Base-by-base conservation (phyloP, 2,113 vertebrate species). In the Daubentonia madagascariensis region DNA sequence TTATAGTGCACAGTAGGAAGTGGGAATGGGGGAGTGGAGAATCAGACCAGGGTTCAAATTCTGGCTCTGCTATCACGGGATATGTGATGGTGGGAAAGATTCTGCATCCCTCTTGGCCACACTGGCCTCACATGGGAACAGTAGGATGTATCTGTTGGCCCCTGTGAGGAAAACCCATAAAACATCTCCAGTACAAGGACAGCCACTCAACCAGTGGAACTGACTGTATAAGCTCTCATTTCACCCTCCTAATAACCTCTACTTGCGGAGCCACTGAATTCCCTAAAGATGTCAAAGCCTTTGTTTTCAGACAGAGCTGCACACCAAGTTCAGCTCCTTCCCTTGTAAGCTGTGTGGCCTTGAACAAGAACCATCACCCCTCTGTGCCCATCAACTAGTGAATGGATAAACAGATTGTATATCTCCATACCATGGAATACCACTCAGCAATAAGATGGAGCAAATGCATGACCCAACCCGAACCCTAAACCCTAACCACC, bases 91-190 rank as follows among this genome's bases (percentile, higher is more conserved):
- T 22, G 54, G 48, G 48, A 6, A 43, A 30, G 50, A 59, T 3
- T 1, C 18, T 3, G 4, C 13, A 23, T 10, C 11, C 28, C 4
- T 18, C 48, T 16, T 1, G 28, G 32, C 8, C 23, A 17, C 10
- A 14, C 30, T 12, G 37, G 35, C 54, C 30, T 57, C 12, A 25
- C n/a, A 6, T 4, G 9, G 50, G 37, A 37, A 11, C 35, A 22
- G 17, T 6, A 13, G 32, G 81, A 2, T 8, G 10, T 25, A 6
- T 50, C 88, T 52, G 20, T 13, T 12, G 50, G 37, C 37, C 37
- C 14, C 37, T 5, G 12, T 1, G 22, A 67, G 87, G 28, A 9
- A 13, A 22, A 13, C 16, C 45, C 52, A 70, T 6, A 32, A 57
- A 48, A 18, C 17, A 25, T n/a, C 30, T 28, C 70, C 73, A 32